These are phyloP conservation scores for Microcebus lehilahytsara DNA, from an alignment of 2,113 vertebrate genomes.

Conservation along the genomic window DNA sequence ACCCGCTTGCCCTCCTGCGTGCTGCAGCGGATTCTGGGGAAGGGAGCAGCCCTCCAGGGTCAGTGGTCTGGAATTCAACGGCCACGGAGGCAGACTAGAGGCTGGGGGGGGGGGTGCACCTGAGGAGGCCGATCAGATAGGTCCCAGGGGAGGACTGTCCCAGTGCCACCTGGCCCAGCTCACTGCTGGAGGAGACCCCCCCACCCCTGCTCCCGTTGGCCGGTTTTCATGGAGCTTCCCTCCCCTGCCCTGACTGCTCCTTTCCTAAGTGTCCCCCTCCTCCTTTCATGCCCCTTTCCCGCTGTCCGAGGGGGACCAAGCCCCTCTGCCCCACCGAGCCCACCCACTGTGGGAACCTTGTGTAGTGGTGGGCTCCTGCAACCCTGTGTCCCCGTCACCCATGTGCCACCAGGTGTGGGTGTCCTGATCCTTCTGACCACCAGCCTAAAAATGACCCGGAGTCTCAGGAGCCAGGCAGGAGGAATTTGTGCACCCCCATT, in stretches of 20 bases:
- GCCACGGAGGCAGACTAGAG: not conserved
- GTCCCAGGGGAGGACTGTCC: not conserved
- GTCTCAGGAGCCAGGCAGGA: not conserved
- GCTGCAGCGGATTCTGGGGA: too few relatives aligned
- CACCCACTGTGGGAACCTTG: not conserved
- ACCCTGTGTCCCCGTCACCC: not conserved
- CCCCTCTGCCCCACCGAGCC: not conserved
- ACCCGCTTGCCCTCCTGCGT: not conserved
- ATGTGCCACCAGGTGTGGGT: not conserved
- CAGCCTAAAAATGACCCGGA: not conserved
- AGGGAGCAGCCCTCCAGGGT: not conserved
- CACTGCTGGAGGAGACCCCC: not conserved
- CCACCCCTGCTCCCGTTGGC: not conserved
- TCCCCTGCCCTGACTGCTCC: not conserved
- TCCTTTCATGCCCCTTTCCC: too few relatives aligned
- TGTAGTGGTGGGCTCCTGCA: not conserved
- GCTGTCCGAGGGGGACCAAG: not conserved
- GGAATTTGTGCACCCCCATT: not conserved
- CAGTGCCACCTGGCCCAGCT: rapidly evolving
- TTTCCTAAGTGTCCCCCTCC: not conserved
- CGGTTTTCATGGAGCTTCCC: not conserved
- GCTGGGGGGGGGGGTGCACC: not conserved
- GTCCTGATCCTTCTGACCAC: not conserved
- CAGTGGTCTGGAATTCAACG: not conserved
- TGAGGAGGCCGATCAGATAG: not conserved